Base-by-base conservation (phyloP, 2,113 vertebrate genomes). In the Lophotis ruficrista region DNA sequence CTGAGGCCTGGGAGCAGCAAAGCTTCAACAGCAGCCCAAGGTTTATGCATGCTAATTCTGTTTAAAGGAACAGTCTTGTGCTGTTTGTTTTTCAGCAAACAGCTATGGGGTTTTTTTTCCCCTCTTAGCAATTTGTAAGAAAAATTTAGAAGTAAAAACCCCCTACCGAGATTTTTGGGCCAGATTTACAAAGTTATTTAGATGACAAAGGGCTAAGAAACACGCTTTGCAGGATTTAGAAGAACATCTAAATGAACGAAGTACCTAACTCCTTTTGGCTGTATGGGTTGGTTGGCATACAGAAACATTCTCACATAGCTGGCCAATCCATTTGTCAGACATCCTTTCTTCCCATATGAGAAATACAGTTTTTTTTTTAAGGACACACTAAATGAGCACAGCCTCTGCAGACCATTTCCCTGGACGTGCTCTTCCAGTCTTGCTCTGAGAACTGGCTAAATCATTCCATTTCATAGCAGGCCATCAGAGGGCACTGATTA, bases 1-100 rank as follows among this genome's bases (percentile, higher is more conserved):
- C 93, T 86, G 72, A 64, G 92, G 92, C 83, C 90, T 92, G 94
- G 86, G 61, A 97, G 88, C 90, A 75, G 85, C 92, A 78, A 19
- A 61, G 89, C 94, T 90, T 6, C 91, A n/a, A 35, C 47, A 72
- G 93, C 88, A 93, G 85, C 94, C 79, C 64, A 54, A 91, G 86
- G 64, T 93, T 51, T 75, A 12, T 28, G 27, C 64, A 81, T 89
- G 83, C 64, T 96, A 86, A 94, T 75, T 83, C 71, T 15, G 51
- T 60, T 90, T 81, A 83, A 77, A 93, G 90, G 64, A 80, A 66
- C 31, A 20, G 41, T 83, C 84, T 21, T 19, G 9, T 35, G 69
- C 57, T 82, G 87, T 82, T 50, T 50, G 60, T 65, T 89, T 84
- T 89, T 21, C 87, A 75, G 48, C 65, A 58, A 62, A 57, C 45